Conservation (phyloP, 1,140 invertebrate genomes). For the Xylocopa sonorina region DNA sequence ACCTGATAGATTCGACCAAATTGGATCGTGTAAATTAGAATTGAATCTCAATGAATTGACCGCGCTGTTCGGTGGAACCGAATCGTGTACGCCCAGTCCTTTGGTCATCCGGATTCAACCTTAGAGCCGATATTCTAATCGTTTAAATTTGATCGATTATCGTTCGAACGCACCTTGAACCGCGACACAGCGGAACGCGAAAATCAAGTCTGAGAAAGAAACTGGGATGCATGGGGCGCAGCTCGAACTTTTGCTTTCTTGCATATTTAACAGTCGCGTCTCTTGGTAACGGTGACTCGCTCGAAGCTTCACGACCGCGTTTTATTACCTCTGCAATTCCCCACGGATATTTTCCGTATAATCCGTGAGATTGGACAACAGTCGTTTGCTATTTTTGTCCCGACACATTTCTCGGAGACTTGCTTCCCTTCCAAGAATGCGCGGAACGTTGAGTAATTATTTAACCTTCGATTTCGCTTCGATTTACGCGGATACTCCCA, state of each 20-base stretch:
- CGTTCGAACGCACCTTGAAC: too few relatives aligned
- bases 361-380: constrained; percentile 10
- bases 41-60: too few relatives aligned
- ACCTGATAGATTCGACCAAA: too few relatives aligned
- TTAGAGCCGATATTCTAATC: too few relatives aligned
- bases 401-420: neutral
- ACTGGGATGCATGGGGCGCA: neutral
- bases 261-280: constrained; percentile 10
- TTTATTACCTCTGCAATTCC: neutral
- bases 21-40: too few relatives aligned
- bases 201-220: neutral
- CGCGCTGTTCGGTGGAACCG: too few relatives aligned
- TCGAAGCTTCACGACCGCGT: constrained; percentile 9
- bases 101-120: too few relatives aligned
- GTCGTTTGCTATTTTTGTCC: neutral
- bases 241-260: neutral
- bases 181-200: neutral
- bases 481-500: neutral
- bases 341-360: neutral
- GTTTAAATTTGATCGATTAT: too few relatives aligned
- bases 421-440: neutral
- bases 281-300: neutral
- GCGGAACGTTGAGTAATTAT: too few relatives aligned
- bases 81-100: too few relatives aligned
- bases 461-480: too few relatives aligned